Evolutionary conservation across 2,888 invertebrate species (phyloP), one percentile per base, ranked within the genome.

Genomic region (Tipula helvola): DNA sequence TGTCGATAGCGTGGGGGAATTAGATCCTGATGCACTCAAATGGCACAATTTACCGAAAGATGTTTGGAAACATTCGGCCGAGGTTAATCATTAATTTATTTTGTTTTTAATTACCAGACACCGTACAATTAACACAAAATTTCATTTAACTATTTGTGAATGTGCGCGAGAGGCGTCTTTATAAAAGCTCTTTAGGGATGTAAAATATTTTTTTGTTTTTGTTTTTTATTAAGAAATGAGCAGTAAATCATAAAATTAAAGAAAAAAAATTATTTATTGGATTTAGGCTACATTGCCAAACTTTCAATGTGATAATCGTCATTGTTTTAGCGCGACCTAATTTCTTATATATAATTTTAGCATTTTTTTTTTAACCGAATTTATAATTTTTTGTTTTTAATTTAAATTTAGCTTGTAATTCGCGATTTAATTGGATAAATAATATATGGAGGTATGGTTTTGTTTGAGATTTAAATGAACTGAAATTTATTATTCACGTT

Each of bases 11-110:
- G 47, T 86, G 4, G 41, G 39, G 8, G 87, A 87, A 42, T 8
- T 87, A 5, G 87, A 87, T 28, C 7, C 47, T 7, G 87, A 88
- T 28, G 85, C 86, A 8, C 86, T 87, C 42, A 84, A 93, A 88
- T 97, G 96, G 96, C 94, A 95, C 88, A 94, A 94, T 88, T 95
- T 96, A 0, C 95, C 97, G 0, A 96, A 96, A 89, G 93, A 93
- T 84, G 94, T 97, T 83, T 97, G 97, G 95, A 96, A 96, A 89
- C 95, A 96, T 12, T 93, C 95, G 10, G 93, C 96, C 10, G 96
- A 96, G 92, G 95, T 95, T 90, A 90, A 90, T 16, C 41, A 57
- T 36, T 52, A 57, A 83, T 83, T 36, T 12, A 83, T 83, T 36
- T 83, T 4, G 4, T 36, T 83, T 52, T 52, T 28, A 71, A 18